Conservation (phyloP, 2,797 vertebrate species). For the Pseudomugil gertrudae region DNA sequence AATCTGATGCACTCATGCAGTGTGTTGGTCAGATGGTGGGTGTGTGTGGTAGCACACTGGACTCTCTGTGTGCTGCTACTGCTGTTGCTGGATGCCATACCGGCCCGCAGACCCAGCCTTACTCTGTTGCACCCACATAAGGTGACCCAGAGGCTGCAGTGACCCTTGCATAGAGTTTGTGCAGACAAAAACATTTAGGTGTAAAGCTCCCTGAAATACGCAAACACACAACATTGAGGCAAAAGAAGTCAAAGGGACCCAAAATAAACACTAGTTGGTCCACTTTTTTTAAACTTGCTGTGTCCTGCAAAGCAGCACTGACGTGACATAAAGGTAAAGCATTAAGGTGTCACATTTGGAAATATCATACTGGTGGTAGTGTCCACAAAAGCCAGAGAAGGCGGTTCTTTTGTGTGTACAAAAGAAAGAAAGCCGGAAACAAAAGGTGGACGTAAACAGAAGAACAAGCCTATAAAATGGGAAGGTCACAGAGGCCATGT, state of each 20-base stretch:
- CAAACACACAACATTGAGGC: background rate
- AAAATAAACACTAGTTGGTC: slow-evolving; percentile 22
- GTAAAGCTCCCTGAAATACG: background rate
- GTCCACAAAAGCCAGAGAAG: background rate
- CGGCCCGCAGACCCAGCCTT: slow-evolving; percentile 27
- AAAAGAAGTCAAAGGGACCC: background rate
- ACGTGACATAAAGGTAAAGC: background rate
- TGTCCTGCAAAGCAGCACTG: background rate
- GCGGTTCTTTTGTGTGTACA: slow-evolving; percentile 34
- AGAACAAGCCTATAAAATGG: slow-evolving; percentile 41
- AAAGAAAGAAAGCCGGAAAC: slow-evolving; percentile 50
- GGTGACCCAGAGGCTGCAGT: slow-evolving; percentile 20
- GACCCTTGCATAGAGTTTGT: slow-evolving; percentile 4
- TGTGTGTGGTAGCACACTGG: slow-evolving; percentile 52
- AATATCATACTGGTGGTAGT: background rate
- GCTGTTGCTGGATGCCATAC: slow-evolving; percentile 20
- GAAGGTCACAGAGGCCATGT: slow-evolving; percentile 39
- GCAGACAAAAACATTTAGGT: slow-evolving; percentile 4
- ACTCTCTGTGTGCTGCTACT: slow-evolving; percentile 46
- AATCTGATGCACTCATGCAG: slow-evolving; percentile 68
- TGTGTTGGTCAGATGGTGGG: slow-evolving; percentile 64
- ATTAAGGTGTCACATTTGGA: slow-evolving; percentile 15
- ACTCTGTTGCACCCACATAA: slow-evolving; percentile 22
- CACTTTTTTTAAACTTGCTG: background rate
- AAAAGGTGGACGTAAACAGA: slow-evolving; percentile 50